Evolutionary conservation across 1,140 invertebrate genomes (phyloP).

Genomic region (Drosophila dunni): DNA sequence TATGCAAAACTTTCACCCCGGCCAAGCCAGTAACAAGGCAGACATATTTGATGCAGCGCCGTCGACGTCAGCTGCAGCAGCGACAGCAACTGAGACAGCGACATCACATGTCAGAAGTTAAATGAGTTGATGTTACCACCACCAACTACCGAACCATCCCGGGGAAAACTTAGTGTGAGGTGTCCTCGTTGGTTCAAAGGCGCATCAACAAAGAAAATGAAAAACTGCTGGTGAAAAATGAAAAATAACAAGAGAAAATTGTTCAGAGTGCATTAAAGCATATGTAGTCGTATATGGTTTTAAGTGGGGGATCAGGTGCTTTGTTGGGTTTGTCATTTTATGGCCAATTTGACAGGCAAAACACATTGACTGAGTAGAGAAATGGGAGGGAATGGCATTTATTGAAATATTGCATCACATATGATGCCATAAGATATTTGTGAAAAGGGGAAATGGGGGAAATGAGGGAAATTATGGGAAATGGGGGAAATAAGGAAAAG

Average conservation of each 20-base stretch:
- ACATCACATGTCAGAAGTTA: slow-evolving; percentile 68
- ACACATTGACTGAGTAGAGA: slow-evolving; percentile 54
- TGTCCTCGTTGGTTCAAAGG: slow-evolving; percentile 17
- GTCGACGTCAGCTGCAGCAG: slow-evolving; percentile 28
- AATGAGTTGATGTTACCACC: slow-evolving; percentile 56
- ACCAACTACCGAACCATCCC: slow-evolving; percentile 2
- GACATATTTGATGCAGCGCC: slow-evolving; percentile 40
- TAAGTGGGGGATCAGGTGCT: background rate
- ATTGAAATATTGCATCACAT: slow-evolving; percentile 60
- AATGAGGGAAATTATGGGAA: slow-evolving; percentile 1
- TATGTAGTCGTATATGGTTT: slow-evolving; percentile 37
- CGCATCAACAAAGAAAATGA: slow-evolving; percentile 1
- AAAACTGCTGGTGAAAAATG: slow-evolving; percentile 1
- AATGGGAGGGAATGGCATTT: slow-evolving; percentile 46
- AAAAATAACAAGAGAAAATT: slow-evolving; percentile 39
- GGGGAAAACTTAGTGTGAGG: slow-evolving; percentile 5
- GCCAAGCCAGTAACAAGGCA: slow-evolving; percentile 62
- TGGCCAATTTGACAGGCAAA: slow-evolving; percentile 65
- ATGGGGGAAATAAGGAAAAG: slow-evolving; percentile 9
- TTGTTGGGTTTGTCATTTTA: slow-evolving; percentile 51
- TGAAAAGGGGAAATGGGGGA: background rate
- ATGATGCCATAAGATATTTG: slow-evolving; percentile 37
- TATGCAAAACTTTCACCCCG: slow-evolving; percentile 74
- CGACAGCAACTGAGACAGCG: background rate
- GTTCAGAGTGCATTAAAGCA: slow-evolving; percentile 34